Evolutionary conservation across 2,888 invertebrate genomes (phyloP).

Genomic region (Omphaloscelis lunosa): DNA sequence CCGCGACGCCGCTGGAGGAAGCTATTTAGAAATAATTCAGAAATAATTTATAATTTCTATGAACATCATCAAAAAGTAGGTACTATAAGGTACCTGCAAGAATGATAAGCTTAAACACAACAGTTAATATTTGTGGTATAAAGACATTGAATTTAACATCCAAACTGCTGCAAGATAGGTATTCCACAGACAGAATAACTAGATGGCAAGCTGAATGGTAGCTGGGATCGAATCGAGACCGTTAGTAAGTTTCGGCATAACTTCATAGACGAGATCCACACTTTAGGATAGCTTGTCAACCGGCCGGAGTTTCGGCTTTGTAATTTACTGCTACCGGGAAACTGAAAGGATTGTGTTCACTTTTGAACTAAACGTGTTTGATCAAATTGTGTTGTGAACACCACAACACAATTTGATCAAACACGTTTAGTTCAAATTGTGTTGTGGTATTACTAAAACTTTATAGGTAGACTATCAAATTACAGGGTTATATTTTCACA

Average conservation of each 20-base stretch:
- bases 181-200: conserved; percentile 16
- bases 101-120: not conserved
- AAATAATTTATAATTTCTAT: too few species aligned
- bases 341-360: conserved; percentile 31
- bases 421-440: too few species aligned
- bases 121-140: not conserved
- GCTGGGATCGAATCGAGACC: conserved; percentile 50
- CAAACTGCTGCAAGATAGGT: conserved; percentile 28
- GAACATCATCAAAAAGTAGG: too few species aligned
- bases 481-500: too few species aligned
- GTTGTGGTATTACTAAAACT: too few species aligned
- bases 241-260: conserved; percentile 61
- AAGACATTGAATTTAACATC: conserved; percentile 11
- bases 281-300: conserved; percentile 48
- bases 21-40: too few species aligned
- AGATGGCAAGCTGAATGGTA: conserved; percentile 61
- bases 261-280: conserved; percentile 58
- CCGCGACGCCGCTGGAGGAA: too few species aligned
- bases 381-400: conserved; percentile 19
- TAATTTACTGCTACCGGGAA: conserved; percentile 37
- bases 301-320: conserved; percentile 43
- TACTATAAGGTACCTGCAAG: too few species aligned
- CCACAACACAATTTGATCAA: too few species aligned
- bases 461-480: too few species aligned
- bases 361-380: conserved; percentile 43